These are phyloP conservation scores for Perognathus longimembris DNA, from an alignment of 2,113 vertebrate species.

Conservation along the genomic window DNA sequence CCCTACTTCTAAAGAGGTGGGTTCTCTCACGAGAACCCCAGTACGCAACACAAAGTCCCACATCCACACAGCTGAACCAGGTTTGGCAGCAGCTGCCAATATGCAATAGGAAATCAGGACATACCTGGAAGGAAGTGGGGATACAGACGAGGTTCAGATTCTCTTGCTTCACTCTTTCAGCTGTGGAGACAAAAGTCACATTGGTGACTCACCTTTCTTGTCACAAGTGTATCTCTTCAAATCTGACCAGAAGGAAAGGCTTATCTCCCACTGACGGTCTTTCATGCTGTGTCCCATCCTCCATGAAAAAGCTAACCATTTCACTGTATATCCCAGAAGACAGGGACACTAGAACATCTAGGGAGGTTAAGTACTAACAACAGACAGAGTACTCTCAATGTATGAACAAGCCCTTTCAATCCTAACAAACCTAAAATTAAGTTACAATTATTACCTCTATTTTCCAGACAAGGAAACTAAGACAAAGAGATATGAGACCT, in stretches of 20 bases:
- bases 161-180: conserved; percentile 95
- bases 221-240: not conserved
- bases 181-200: conserved; percentile 84
- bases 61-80: not conserved
- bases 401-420: not conserved
- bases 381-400: not conserved
- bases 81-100: not conserved
- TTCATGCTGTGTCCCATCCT: not conserved
- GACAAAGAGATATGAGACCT: not conserved
- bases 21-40: not conserved
- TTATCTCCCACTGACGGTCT: not conserved
- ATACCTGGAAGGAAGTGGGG: conserved; percentile 97
- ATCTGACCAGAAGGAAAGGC: not conserved
- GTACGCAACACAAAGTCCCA: not conserved
- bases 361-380: not conserved
- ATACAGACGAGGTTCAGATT: conserved; percentile 95
- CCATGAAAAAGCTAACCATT: not conserved
- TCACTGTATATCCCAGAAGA: not conserved
- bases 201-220: not conserved
- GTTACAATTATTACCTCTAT: not conserved
- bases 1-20: not conserved
- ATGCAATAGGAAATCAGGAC: not conserved
- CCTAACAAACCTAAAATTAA: not conserved
- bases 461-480: conserved; percentile 24
- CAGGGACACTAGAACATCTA: not conserved